Conservation (phyloP, 2,888 invertebrate genomes). For the Eustalomyia histrio region DNA sequence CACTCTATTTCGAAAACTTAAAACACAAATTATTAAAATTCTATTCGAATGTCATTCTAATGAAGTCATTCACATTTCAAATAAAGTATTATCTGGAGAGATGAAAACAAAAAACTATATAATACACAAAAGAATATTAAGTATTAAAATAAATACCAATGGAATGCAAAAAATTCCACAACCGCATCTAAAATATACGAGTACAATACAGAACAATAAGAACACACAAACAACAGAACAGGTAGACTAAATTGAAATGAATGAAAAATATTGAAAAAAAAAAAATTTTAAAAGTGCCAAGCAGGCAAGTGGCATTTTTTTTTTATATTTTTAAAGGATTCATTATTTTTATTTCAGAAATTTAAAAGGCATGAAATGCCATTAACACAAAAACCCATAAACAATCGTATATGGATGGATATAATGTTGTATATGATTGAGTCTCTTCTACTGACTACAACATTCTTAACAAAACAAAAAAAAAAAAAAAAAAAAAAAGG, state of each 20-base stretch:
- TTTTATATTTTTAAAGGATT: slow-evolving; percentile 43
- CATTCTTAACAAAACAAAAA: too few species aligned
- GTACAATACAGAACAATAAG: slow-evolving; percentile 50
- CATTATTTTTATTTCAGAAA: slow-evolving; percentile 20
- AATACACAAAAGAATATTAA: background rate
- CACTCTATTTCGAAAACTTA: background rate
- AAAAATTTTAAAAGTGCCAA: slow-evolving; percentile 29
- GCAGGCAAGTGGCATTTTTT: slow-evolving; percentile 39
- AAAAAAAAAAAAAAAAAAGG: too few species aligned
- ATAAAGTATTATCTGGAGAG: background rate
- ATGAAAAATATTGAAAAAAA: slow-evolving; percentile 9
- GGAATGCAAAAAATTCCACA: slow-evolving; percentile 52
- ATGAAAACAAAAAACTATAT: slow-evolving; percentile 16
- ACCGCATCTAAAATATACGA: slow-evolving; percentile 44
- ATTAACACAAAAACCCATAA: slow-evolving; percentile 64
- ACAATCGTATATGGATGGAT: slow-evolving; percentile 40
- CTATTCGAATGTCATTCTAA: background rate
- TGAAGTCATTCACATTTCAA: slow-evolving; percentile 1
- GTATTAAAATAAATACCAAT: slow-evolving; percentile 31
- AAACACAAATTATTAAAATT: background rate
- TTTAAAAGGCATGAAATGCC: slow-evolving; percentile 55
- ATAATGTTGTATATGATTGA: background rate
- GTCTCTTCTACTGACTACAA: background rate
- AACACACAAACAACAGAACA: slow-evolving; percentile 1
- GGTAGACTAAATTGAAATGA: background rate